These are phyloP conservation scores for Dynastes grantii DNA, from an alignment of 2,888 invertebrate genomes.

Conservation along the genomic window DNA sequence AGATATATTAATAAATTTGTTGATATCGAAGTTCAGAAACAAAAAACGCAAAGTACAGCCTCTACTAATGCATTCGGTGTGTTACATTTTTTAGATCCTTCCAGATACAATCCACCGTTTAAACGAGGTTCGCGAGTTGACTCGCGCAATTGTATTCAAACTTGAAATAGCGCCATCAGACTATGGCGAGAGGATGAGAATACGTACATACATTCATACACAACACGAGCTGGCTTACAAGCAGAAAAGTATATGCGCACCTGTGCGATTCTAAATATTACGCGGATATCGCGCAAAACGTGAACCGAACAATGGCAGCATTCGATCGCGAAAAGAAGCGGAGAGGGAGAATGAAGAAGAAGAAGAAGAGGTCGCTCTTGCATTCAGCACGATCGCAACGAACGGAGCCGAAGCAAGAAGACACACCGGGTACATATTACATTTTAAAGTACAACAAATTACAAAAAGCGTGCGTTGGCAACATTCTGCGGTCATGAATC, in stretches of 20 bases:
- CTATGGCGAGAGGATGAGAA: not conserved
- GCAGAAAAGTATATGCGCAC: conserved; percentile 39
- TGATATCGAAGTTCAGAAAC: no score
- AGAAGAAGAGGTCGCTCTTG: conserved; percentile 13
- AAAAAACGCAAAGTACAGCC: no score
- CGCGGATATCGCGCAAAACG: conserved; percentile 40
- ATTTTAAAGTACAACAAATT: conserved; percentile 56
- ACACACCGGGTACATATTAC: conserved; percentile 52
- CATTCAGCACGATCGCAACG: conserved; percentile 33
- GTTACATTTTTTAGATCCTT: no score
- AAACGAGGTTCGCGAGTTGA: no score
- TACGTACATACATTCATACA: conserved; percentile 2
- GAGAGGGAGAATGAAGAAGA: conserved; percentile 21
- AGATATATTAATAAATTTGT: no score
- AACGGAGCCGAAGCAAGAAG: conserved; percentile 24
- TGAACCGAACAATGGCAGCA: conserved; percentile 46
- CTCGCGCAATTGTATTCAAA: conserved; percentile 39
- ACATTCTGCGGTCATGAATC: conserved; percentile 58
- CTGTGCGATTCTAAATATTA: conserved; percentile 49
- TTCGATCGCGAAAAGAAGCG: conserved; percentile 34
- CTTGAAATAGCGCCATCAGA: conserved; percentile 5
- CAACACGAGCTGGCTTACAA: conserved; percentile 12
- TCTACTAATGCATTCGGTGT: no score
- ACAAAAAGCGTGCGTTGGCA: conserved; percentile 59
- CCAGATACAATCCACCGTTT: no score